These are phyloP conservation scores for Achroia grisella DNA, from an alignment of 1,140 invertebrate genomes.

Conservation along the genomic window DNA sequence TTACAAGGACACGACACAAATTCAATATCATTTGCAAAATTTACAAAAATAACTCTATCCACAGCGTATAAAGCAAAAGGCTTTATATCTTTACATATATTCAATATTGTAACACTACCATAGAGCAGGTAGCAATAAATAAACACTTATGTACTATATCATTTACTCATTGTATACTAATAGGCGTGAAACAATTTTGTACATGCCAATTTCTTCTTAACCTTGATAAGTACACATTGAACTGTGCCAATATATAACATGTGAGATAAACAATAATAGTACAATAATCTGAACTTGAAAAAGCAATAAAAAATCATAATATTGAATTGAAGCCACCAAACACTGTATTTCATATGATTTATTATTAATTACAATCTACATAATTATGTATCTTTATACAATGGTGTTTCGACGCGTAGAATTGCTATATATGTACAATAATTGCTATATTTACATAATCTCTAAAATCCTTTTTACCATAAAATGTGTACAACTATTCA, in stretches of 20 bases:
- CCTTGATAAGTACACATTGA: conserved; percentile 1
- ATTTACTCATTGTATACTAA: conserved; percentile 12
- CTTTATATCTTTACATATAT: no score
- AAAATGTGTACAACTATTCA: conserved; percentile 18
- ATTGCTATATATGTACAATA: conserved; percentile 44
- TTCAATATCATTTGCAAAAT: no score
- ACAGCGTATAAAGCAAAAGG: no score
- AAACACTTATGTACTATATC: conserved; percentile 3
- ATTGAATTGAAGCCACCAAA: conserved; percentile 22
- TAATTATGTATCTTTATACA: conserved; percentile 12
- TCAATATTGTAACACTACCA: not conserved
- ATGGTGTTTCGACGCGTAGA: conserved; percentile 36
- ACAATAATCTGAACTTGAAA: not conserved
- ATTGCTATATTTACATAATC: conserved; percentile 46
- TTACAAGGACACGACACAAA: conserved; percentile 4
- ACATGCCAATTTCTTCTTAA: not conserved
- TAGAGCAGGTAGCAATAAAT: not conserved
- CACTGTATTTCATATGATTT: conserved; percentile 30
- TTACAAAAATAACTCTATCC: no score
- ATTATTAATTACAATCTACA: conserved; percentile 5
- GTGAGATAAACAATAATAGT: not conserved
- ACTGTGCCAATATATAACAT: no score
- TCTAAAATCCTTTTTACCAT: conserved; percentile 3
- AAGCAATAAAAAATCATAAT: conserved; percentile 15
- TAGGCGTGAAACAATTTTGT: not conserved